A percentile compares a stretch with the other conserved stretches of the same genome.
Evolutionary conservation across 2,888 invertebrate species (phyloP).

Genomic region (Ischnus inquisitorius): DNA sequence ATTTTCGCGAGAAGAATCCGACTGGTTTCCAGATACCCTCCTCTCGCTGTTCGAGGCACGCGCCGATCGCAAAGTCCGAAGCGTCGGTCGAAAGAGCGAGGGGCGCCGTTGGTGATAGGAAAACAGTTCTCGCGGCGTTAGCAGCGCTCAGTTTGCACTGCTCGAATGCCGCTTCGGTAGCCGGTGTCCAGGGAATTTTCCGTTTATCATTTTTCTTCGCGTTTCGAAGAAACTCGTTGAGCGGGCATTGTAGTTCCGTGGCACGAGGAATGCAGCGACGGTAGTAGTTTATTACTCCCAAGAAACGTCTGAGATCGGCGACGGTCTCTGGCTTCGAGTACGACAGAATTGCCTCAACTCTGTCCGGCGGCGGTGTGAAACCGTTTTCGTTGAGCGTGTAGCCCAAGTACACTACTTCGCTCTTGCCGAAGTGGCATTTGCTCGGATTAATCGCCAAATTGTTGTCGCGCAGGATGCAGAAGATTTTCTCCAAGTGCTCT

Average conservation of each 20-base stretch:
- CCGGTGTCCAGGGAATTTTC: constrained; percentile 43
- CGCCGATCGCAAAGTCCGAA: constrained; percentile 39
- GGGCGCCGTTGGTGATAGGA: background rate
- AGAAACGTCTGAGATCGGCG: constrained; percentile 56
- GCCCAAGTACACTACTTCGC: constrained; percentile 27
- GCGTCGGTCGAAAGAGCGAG: constrained; percentile 32
- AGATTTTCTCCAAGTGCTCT: constrained; percentile 65
- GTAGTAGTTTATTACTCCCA: constrained; percentile 65
- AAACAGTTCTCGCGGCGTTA: background rate
- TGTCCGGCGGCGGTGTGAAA: constrained; percentile 9
- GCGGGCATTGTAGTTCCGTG: constrained; percentile 44
- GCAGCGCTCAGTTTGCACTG: background rate
- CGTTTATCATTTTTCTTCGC: constrained; percentile 56
- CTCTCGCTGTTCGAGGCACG: constrained; percentile 11
- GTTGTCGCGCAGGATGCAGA: constrained; percentile 62
- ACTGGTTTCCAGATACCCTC: constrained; percentile 31
- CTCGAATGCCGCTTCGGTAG: constrained; percentile 5
- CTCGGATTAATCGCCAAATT: too few species aligned
- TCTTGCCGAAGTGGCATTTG: constrained; percentile 28
- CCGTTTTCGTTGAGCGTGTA: constrained; percentile 43
- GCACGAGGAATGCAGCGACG: constrained; percentile 49
- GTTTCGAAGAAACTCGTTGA: constrained; percentile 47
- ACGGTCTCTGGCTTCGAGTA: constrained; percentile 56
- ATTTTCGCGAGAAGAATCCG: constrained; percentile 47
- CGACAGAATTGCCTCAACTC: constrained; percentile 36